Base-by-base conservation (phyloP, 2,797 vertebrate genomes). In the Calcarius lapponicus region DNA sequence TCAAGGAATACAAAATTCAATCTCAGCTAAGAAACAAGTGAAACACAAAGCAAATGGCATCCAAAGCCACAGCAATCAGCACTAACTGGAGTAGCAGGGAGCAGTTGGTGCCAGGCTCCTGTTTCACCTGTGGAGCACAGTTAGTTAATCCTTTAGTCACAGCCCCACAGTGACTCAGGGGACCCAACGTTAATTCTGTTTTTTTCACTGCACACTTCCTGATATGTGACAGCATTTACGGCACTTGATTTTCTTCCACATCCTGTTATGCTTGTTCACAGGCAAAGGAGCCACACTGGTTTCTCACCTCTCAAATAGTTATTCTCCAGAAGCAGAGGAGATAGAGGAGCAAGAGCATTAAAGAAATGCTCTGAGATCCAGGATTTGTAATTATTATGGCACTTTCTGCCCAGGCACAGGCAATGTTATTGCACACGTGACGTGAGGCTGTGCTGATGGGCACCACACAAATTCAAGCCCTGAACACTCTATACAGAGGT, bases 381-480 rank as follows among this genome's bases (percentile, higher is more conserved):
- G 47, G 24, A 54, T 32, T 34, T 17, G 17, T 26, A 31, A 45
- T 66, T 34, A 12, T 34, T 7, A 40, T 4, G n/a, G 47, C 1
- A 2, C 58, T 22, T 48, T 43, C 61, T 3, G 22, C n/a, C 40
- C 24, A 19, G 48, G 31, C 72, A 26, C 54, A 58, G 50, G 17
- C 10, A 15, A 15, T n/a, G 45, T 31, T 17, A 43, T 17, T 24
- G 13, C 0, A 3, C 12, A 11, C 0, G 0, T 2, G 5, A 18
- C 2, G 4, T 16, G 67, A 24, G 7, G 2, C 8, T 8, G 1
- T 15, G 50, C 64, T 65, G 50, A 15, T 0, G 1, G 56, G 48
- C 53, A 8, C 57, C 7, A 10, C 29, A 5, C 1, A 2, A 47
- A 73, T 43, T 11, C n/a, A 22, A 61, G 54, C 64, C 76, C 83